Percentiles rank a stretch among this genome's conserved stretches.
phyloP scores from a whole-genome alignment of 2,888 invertebrate species.

The Stenotaenia linearis region DNA sequence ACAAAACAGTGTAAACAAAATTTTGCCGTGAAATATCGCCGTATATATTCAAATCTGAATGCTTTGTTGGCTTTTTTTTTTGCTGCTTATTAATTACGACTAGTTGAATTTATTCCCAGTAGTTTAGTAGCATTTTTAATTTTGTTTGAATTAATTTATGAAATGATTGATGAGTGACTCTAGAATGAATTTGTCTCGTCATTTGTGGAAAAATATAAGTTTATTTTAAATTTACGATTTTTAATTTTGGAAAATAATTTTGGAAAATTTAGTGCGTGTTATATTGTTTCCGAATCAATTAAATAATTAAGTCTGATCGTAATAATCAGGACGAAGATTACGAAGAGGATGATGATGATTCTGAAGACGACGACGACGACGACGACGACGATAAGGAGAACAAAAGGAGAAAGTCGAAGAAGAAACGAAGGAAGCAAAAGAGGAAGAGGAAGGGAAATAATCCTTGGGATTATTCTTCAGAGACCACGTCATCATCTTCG shows the following conservation, averaged over 20 bases:
- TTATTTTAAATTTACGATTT: not conserved
- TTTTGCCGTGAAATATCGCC: too few relatives aligned
- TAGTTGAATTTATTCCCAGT: too few relatives aligned
- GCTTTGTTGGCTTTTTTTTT: not conserved
- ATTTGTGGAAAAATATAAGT: not conserved
- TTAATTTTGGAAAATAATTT: not conserved
- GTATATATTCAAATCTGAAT: not conserved
- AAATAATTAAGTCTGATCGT: not conserved
- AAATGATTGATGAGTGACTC: not conserved
- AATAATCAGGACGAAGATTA: not conserved
- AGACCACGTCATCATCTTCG: slow-evolving; percentile 43
- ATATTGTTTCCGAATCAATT: not conserved
- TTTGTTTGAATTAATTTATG: not conserved
- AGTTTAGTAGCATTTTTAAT: not conserved
- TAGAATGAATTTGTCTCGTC: not conserved
- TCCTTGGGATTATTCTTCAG: slow-evolving; percentile 57
- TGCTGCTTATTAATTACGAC: not conserved
- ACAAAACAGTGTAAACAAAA: too few relatives aligned
- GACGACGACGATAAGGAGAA: slow-evolving; percentile 43
- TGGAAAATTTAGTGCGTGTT: not conserved
- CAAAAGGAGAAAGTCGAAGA: slow-evolving; percentile 46
- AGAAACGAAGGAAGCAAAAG: slow-evolving; percentile 46
- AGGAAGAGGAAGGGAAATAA: slow-evolving; percentile 48
- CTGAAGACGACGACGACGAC: slow-evolving; percentile 47
- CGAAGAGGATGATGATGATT: slow-evolving; percentile 49